A percentile compares a stretch with the other conserved stretches of the same genome.
Conservation (phyloP, 2,888 invertebrate genomes). For the Bibio marci region DNA sequence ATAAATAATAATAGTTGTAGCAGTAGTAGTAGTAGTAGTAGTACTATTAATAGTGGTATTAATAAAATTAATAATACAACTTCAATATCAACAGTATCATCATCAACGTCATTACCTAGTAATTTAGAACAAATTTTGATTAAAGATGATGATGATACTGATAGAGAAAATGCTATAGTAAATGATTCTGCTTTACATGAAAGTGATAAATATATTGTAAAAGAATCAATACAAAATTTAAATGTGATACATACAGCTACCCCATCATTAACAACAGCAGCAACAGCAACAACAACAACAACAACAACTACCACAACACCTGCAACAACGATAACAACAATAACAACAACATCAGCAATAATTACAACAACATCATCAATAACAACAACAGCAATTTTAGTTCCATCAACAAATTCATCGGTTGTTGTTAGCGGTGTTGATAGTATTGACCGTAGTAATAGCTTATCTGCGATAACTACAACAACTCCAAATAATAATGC, state of each 20-base stretch:
- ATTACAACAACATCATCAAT: neutral
- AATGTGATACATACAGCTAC: slow-evolving; percentile 7
- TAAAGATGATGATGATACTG: no score
- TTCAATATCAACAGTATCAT: slow-evolving; percentile 4
- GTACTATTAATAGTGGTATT: no score
- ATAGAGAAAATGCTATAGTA: no score
- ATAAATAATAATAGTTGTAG: neutral
- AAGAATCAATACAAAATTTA: no score
- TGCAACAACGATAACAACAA: slow-evolving; percentile 4
- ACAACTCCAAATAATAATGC: neutral
- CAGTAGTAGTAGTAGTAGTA: no score
- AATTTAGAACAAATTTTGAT: no score
- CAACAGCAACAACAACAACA: neutral
- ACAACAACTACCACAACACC: slow-evolving; percentile 2
- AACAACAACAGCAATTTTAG: neutral
- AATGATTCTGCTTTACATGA: no score
- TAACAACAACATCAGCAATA: neutral
- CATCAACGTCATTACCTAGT: slow-evolving; percentile 7
- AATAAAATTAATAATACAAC: no score
- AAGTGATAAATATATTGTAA: no score
- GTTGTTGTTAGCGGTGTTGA: neutral
- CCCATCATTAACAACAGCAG: slow-evolving; percentile 3
- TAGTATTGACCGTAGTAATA: neutral
- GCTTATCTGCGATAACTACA: neutral
- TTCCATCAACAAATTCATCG: neutral